Evolutionary conservation across 2,797 vertebrate genomes (phyloP), one percentile per base, ranked within the genome.

Genomic region (Ataeniobius toweri): DNA sequence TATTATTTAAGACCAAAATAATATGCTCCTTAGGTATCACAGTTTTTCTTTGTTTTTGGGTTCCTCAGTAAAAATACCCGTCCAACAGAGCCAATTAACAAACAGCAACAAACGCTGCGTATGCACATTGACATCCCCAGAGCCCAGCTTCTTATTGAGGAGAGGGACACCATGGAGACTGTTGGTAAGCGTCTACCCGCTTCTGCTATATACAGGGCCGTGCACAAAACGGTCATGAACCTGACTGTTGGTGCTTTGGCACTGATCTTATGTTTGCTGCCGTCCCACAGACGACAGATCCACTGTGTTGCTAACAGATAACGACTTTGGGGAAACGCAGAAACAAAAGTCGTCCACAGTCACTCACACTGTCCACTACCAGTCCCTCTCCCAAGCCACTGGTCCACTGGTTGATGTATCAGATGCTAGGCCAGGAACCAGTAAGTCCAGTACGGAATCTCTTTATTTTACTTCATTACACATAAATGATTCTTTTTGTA

Each of bases 61-160:
- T 83, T 89, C 36, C 82, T 61, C 93, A 99, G 98, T 93, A 99
- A 99, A 96, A 99, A 99, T 87, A 99, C 98, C 1, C 96, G 98
- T 91, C 98, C 98, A 0, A 97, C 98, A 2, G 98, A 99, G 82
- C 98, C 98, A 0, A 92, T 99, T 68, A 99, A 98, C 90, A 99
- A 99, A 87, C 97, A 99, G 88, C 98, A 98, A 77, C 98, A 99
- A 90, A 99, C 98, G 0, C 95, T 99, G 79, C 94, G 98, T 71
- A 99, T 99, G 98, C 98, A 99, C 93, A 99, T 99, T 41, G 98
- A 99, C 89, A 98, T 99, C 87, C 98, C 98, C 80, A 93, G 98
- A 89, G 98, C 98, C 28, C 98, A 99, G 89, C 98, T 99, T 26
- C 93, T 99, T 80, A 99, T 99, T 12, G 98, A 99, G 91, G 98